phyloP scores from a whole-genome alignment of 2,888 invertebrate genomes.

The Papilio protenor region DNA sequence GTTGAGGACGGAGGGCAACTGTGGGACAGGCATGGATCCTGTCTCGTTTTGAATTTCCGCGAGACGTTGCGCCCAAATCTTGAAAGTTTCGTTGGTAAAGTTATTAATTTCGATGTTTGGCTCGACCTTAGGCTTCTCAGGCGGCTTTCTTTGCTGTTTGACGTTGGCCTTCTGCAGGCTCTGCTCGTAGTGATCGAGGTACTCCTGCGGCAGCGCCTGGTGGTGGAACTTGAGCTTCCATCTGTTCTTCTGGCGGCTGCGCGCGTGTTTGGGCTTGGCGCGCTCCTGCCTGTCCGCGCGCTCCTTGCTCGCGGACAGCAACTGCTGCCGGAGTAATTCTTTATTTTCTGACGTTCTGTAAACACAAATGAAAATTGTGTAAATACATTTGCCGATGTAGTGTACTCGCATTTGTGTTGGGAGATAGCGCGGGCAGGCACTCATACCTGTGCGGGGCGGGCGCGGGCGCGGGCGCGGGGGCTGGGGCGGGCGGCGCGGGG shows the following conservation, averaged over 20 bases:
- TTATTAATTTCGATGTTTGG: conserved; percentile 70
- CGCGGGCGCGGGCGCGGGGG: conserved; percentile 54
- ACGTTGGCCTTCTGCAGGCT: conserved; percentile 84
- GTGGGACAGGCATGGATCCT: conserved; percentile 63
- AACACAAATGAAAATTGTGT: conserved; percentile 44
- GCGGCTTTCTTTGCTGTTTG: conserved; percentile 63
- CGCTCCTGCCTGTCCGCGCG: conserved; percentile 66
- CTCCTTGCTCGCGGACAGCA: conserved; percentile 75
- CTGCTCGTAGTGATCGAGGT: conserved; percentile 91
- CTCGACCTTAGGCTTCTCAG: conserved; percentile 71
- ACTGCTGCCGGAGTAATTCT: conserved; percentile 75
- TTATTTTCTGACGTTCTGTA: conserved; percentile 77
- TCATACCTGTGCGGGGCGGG: conserved; percentile 54
- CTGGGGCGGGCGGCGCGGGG: conserved; percentile 75
- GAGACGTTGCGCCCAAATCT: conserved; percentile 90
- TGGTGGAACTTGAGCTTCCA: conserved; percentile 92
- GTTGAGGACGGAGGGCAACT: conserved; percentile 54
- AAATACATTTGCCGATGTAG: not conserved
- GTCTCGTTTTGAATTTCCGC: conserved; percentile 88
- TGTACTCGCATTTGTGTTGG: not conserved
- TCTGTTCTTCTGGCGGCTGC: conserved; percentile 86
- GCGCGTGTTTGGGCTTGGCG: conserved; percentile 68
- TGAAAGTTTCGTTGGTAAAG: conserved; percentile 86
- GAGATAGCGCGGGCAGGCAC: not conserved
- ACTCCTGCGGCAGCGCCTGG: conserved; percentile 91